Percentiles rank a stretch among this genome's conserved stretches.
These are phyloP conservation scores for Scaptomyza caliginosa DNA, from an alignment of 2,888 invertebrate genomes.

Conservation along the genomic window DNA sequence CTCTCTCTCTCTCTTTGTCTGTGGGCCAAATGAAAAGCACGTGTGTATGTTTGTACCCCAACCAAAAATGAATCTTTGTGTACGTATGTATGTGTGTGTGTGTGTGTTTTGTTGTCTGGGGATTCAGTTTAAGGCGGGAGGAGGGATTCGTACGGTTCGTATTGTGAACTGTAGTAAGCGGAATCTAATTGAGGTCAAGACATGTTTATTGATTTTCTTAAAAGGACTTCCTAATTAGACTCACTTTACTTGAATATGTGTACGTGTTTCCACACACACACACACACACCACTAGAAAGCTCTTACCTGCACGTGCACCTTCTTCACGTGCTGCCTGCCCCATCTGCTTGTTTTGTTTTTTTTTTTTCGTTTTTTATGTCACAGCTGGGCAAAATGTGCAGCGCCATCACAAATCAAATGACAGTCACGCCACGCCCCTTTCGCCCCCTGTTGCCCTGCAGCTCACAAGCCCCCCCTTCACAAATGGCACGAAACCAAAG, in stretches of 20 bases:
- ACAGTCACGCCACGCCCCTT: conserved; percentile 20
- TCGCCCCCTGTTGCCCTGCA: neutral
- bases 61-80: conserved; percentile 52
- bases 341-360: neutral
- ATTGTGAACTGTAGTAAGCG: conserved; percentile 79
- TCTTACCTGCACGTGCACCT: conserved; percentile 11
- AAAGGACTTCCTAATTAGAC: conserved; percentile 80
- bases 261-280: neutral
- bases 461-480: too few relatives aligned
- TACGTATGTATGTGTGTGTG: conserved; percentile 30
- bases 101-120: conserved; percentile 69
- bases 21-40: conserved; percentile 71
- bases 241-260: conserved; percentile 63
- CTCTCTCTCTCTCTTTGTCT: conserved; percentile 21
- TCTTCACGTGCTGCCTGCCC: neutral
- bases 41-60: conserved; percentile 49
- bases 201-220: conserved; percentile 82
- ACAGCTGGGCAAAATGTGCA: conserved; percentile 50
- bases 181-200: conserved; percentile 82
- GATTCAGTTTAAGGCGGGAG: conserved; percentile 39
- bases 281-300: neutral
- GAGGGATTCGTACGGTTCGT: conserved; percentile 46
- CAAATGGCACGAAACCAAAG: conserved; percentile 31
- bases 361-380: conserved; percentile 11
- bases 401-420: conserved; percentile 63